phyloP scores from a whole-genome alignment of 1,140 invertebrate genomes.

The Bombyx mandarina region DNA sequence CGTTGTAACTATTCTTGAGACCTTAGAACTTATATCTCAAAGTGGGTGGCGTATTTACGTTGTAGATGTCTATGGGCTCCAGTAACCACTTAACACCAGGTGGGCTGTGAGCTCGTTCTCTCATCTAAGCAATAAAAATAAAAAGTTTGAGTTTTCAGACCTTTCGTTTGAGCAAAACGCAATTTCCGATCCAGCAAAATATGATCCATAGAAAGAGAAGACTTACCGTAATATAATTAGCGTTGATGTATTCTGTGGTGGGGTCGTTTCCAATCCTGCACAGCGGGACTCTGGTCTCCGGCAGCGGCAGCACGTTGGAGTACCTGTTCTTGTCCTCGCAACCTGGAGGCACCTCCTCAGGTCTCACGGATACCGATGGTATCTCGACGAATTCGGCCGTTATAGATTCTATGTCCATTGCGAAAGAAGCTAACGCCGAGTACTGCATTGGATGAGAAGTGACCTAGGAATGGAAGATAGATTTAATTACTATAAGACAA shows the following conservation, averaged over 20 bases:
- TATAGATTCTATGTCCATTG: conserved; percentile 79
- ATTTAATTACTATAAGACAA: no score
- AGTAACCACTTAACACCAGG: no score
- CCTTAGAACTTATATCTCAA: no score
- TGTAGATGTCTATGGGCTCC: no score
- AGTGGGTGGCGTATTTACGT: no score
- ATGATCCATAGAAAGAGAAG: conserved; percentile 2
- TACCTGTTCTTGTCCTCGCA: conserved; percentile 94
- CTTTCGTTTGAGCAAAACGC: neutral
- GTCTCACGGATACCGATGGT: conserved; percentile 80
- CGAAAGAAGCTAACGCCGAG: conserved; percentile 81
- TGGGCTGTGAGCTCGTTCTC: no score
- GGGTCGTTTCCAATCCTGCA: conserved; percentile 78
- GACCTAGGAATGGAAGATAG: conserved; percentile 65
- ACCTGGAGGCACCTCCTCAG: conserved; percentile 87
- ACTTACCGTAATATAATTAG: conserved; percentile 87
- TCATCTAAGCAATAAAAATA: no score
- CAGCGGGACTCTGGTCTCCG: conserved; percentile 87
- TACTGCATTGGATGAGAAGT: conserved; percentile 82
- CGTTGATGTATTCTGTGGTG: conserved; percentile 92
- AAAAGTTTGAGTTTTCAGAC: no score
- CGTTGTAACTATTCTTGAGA: no score
- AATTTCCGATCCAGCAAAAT: neutral
- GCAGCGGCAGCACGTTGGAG: conserved; percentile 93
- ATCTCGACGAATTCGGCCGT: conserved; percentile 85